phyloP scores from a whole-genome alignment of 2,888 invertebrate species.

The Ariolimax columbianus region DNA sequence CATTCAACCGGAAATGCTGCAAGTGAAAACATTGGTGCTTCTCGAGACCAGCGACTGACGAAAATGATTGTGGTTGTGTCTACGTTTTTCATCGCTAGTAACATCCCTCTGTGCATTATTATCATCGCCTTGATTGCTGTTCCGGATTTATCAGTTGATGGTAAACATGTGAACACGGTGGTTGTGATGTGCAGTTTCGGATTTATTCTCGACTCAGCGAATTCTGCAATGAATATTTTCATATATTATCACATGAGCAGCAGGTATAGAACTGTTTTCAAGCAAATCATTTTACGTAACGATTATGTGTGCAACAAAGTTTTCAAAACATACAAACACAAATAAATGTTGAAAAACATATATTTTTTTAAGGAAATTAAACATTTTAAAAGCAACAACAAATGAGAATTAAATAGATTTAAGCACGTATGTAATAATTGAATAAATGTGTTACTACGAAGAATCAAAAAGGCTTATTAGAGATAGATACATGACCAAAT shows the following conservation, averaged over 20 bases:
- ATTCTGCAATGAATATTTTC: slow-evolving; percentile 31
- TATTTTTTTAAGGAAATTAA: no score
- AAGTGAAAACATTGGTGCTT: background rate
- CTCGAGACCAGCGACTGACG: background rate
- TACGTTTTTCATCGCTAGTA: slow-evolving; percentile 4
- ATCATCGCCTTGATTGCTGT: slow-evolving; percentile 1
- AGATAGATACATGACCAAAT: no score
- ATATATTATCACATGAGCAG: slow-evolving; percentile 41
- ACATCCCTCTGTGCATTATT: background rate
- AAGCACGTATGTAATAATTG: no score
- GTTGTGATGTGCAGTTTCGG: background rate
- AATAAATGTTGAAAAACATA: no score
- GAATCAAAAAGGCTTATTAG: no score
- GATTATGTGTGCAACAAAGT: no score
- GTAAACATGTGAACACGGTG: background rate
- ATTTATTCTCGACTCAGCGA: slow-evolving; percentile 11
- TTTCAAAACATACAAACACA: no score
- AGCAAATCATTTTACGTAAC: no score
- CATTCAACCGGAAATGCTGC: background rate
- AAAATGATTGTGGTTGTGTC: slow-evolving; percentile 22
- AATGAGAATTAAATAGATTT: no score
- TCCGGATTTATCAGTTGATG: slow-evolving; percentile 11
- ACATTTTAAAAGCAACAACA: no score
- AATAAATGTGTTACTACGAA: no score
- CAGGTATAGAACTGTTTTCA: slow-evolving; percentile 21